A percentile compares a stretch with the other conserved stretches of the same genome.
Evolutionary conservation across 2,888 invertebrate species (phyloP).

Genomic region (Limenitis camilla): DNA sequence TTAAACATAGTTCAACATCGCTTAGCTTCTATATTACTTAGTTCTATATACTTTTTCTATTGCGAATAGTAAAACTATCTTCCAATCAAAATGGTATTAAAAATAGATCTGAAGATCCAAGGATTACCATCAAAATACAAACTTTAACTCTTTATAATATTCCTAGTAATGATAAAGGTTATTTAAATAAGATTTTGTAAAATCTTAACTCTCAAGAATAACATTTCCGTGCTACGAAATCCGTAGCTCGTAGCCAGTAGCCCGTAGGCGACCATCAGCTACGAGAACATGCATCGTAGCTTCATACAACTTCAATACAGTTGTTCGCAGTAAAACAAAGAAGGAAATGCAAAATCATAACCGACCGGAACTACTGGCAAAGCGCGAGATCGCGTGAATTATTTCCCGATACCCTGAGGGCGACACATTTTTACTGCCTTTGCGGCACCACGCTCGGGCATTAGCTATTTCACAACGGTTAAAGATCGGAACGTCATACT

Average conservation of each 20-base stretch:
- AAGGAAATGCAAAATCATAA: conserved; percentile 14
- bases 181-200: no score
- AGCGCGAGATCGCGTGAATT: conserved; percentile 16
- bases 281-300: not conserved
- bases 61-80: no score
- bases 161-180: no score
- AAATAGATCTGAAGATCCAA: no score
- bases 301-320: conserved; percentile 5
- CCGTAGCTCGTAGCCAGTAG: not conserved
- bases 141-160: no score
- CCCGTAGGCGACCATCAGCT: not conserved
- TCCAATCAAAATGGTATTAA: no score
- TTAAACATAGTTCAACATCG: no score
- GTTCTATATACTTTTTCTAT: no score
- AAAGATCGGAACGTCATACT: conserved; percentile 1
- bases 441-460: conserved; percentile 11
- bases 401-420: conserved; percentile 11
- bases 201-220: not conserved
- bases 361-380: conserved; percentile 16
- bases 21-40: no score
- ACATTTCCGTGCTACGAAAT: not conserved
- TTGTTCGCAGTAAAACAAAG: conserved; percentile 1
- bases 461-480: conserved; percentile 17
- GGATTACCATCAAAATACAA: no score
- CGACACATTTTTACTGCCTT: conserved; percentile 19